These are phyloP conservation scores for Diachasma alloeum DNA, from an alignment of 1,140 invertebrate genomes.

Conservation along the genomic window DNA sequence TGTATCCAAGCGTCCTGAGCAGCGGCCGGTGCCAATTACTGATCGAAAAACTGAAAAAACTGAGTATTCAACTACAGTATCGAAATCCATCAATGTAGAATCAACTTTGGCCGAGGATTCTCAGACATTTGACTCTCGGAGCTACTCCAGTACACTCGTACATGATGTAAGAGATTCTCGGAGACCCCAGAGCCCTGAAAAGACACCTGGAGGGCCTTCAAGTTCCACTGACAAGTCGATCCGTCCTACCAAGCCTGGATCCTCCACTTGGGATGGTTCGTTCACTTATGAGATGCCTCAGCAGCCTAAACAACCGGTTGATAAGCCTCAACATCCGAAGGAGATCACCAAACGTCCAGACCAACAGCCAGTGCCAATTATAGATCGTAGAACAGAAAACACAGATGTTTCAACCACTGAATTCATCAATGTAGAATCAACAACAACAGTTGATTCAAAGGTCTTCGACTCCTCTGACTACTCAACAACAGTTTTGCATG, in stretches of 20 bases:
- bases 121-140: slow-evolving; percentile 1
- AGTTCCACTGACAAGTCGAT: slow-evolving; percentile 29
- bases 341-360: neutral
- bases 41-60: neutral
- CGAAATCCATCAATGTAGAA: slow-evolving; percentile 13
- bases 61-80: slow-evolving; percentile 17
- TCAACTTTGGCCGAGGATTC: slow-evolving; percentile 1
- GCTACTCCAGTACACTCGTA: slow-evolving; percentile 13
- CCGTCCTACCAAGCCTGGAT: slow-evolving; percentile 20
- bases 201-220: neutral
- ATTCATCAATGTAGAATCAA: slow-evolving; percentile 15
- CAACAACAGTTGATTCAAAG: slow-evolving; percentile 13
- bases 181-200: slow-evolving; percentile 22
- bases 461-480: slow-evolving; percentile 13
- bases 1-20: neutral
- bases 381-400: neutral
- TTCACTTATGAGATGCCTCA: slow-evolving; percentile 24
- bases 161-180: neutral
- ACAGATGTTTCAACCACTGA: slow-evolving; percentile 13
- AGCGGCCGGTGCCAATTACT: no score
- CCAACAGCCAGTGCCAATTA: no score
- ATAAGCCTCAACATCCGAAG: neutral
- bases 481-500: slow-evolving; percentile 19
- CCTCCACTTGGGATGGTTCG: slow-evolving; percentile 36
- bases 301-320: neutral